Percentiles rank a stretch among this genome's conserved stretches.
phyloP scores from a whole-genome alignment of 2,113 vertebrate genomes.

The Zosterops borbonicus region DNA sequence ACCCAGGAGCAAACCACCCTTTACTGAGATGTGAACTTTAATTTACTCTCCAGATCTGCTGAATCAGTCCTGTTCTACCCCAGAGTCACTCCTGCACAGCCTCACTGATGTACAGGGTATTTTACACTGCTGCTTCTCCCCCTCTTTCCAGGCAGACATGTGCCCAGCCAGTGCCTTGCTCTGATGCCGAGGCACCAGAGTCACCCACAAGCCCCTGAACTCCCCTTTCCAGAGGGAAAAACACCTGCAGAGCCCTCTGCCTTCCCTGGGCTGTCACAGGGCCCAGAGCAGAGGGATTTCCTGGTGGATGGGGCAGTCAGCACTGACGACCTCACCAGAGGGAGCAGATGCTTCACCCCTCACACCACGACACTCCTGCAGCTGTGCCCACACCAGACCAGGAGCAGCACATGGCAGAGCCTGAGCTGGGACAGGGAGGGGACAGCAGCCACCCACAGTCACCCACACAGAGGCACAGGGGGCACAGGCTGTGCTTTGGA shows the following conservation, averaged over 20 bases:
- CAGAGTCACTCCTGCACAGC: not conserved
- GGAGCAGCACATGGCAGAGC: not conserved
- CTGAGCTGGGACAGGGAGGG: not conserved
- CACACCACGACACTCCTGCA: accelerated
- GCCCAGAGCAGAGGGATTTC: not conserved
- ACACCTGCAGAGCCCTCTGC: not conserved
- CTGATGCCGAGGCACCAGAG: not conserved
- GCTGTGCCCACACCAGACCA: accelerated
- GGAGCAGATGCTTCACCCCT: not conserved
- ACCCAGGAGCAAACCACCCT: not conserved
- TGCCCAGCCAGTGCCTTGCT: not conserved
- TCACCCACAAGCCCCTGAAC: not conserved
- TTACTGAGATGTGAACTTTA: not conserved
- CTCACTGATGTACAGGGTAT: not conserved
- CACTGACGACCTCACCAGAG: not conserved
- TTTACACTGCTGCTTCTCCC: too few species aligned
- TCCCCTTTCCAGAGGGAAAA: not conserved
- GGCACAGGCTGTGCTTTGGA: not conserved
- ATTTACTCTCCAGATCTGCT: not conserved
- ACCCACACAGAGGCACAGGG: accelerated
- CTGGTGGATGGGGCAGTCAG: accelerated
- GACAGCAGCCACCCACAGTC: accelerated
- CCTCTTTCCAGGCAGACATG: not conserved
- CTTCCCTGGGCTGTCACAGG: accelerated
- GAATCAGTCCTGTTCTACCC: not conserved